A percentile compares a stretch with the other conserved stretches of the same genome.
phyloP scores from a whole-genome alignment of 1,140 invertebrate genomes.

The Procambarus virginalis region DNA sequence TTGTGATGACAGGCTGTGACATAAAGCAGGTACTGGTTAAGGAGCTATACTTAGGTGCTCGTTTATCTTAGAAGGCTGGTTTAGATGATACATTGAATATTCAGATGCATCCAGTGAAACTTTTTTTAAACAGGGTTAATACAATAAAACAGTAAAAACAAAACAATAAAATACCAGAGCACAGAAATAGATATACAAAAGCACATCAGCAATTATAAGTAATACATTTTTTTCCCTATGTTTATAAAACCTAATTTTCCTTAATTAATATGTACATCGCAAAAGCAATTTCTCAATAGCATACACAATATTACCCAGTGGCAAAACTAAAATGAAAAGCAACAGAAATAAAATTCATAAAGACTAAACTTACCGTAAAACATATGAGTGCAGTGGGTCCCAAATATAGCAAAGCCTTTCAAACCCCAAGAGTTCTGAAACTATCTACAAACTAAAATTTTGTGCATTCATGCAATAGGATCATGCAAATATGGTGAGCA shows the following conservation, averaged over 20 bases:
- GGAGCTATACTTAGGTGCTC: not conserved
- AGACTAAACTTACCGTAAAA: not conserved
- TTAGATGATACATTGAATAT: not conserved
- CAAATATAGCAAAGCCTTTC: not conserved
- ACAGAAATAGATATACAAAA: not conserved
- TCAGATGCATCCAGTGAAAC: not conserved
- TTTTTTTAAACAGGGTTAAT: not conserved
- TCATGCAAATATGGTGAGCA: not conserved
- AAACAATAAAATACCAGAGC: not conserved
- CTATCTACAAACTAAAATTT: not conserved
- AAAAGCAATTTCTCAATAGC: not conserved
- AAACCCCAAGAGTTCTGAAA: not conserved
- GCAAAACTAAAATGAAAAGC: not conserved
- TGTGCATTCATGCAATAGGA: not conserved
- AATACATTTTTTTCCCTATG: not conserved
- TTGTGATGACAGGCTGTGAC: not conserved
- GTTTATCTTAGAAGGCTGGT: not conserved
- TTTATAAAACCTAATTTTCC: not conserved
- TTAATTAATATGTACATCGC: not conserved
- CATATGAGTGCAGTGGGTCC: not conserved
- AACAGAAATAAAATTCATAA: not conserved
- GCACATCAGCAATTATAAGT: not conserved
- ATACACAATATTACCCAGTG: not conserved
- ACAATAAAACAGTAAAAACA: not conserved
- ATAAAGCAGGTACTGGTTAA: not conserved